Conservation (phyloP, 2,797 vertebrate species). For the Anomalospiza imberbis region DNA sequence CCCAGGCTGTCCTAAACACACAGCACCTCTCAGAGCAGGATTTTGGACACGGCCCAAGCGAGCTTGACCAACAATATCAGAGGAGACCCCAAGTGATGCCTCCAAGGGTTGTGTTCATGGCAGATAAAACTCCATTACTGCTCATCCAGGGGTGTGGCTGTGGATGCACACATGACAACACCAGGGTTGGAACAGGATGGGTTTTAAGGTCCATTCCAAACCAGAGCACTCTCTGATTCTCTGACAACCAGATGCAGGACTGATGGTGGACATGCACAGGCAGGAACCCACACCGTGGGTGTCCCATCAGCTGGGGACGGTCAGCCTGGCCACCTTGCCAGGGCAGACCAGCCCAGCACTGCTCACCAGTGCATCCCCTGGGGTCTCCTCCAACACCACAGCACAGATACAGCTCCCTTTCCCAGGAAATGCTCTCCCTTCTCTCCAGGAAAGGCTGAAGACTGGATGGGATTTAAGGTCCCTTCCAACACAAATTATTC, state of each 20-base stretch:
- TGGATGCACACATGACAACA: rapidly evolving
- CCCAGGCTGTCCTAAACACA: not conserved
- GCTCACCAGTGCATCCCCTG: rapidly evolving
- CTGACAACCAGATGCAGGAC: rapidly evolving
- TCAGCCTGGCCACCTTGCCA: not conserved
- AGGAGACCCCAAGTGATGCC: not conserved
- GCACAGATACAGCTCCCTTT: not conserved
- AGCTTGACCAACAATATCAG: not conserved
- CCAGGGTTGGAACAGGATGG: rapidly evolving
- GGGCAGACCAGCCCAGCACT: not conserved
- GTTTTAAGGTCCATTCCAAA: not conserved
- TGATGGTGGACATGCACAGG: rapidly evolving
- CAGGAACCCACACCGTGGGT: rapidly evolving
- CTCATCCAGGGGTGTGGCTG: rapidly evolving
- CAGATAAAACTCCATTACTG: not conserved
- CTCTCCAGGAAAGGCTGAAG: not conserved
- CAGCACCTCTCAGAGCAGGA: not conserved
- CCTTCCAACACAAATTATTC: not conserved
- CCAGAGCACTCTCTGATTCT: not conserved
- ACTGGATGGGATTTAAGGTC: not conserved
- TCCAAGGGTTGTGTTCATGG: not conserved
- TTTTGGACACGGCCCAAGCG: rapidly evolving
- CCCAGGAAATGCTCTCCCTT: not conserved
- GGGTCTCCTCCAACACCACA: not conserved
- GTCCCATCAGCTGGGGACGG: not conserved